A percentile compares a stretch with the other conserved stretches of the same genome.
phyloP scores from a whole-genome alignment of 2,888 invertebrate species.

The Hoplodrina ambigua region DNA sequence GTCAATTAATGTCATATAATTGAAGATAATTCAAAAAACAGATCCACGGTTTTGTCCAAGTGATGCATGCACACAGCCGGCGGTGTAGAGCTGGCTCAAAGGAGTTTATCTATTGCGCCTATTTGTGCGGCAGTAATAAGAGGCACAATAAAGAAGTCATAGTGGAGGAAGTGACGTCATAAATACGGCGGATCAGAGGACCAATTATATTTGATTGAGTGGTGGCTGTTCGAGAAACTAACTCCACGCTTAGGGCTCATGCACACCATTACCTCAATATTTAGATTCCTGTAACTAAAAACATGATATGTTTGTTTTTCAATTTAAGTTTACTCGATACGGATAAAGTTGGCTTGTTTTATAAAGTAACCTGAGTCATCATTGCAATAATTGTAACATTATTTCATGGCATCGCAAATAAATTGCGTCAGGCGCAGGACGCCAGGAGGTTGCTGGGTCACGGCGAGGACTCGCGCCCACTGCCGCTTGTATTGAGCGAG shows the following conservation, averaged over 20 bases:
- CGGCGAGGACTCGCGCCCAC: no score
- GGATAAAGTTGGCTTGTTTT: not conserved
- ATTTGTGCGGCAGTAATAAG: conserved; percentile 41
- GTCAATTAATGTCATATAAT: no score
- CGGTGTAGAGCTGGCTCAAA: not conserved
- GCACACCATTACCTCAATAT: not conserved
- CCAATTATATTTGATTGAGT: conserved; percentile 68
- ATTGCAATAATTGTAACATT: no score
- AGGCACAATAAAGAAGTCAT: conserved; percentile 55
- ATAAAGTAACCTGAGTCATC: not conserved
- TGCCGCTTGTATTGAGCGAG: not conserved
- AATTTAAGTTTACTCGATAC: no score
- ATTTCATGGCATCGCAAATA: not conserved
- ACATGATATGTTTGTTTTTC: no score
- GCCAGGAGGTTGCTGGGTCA: no score
- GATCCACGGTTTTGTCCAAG: not conserved
- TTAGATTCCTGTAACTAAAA: not conserved
- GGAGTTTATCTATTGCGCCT: not conserved
- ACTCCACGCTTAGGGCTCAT: conserved; percentile 9
- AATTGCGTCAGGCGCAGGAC: not conserved
- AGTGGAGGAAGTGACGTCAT: conserved; percentile 61
- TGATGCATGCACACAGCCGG: not conserved
- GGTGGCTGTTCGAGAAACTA: conserved; percentile 23
- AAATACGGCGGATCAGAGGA: conserved; percentile 49
- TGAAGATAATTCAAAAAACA: not conserved